Base-by-base conservation (phyloP, 2,113 vertebrate species). In the Hiodon alosoides region DNA sequence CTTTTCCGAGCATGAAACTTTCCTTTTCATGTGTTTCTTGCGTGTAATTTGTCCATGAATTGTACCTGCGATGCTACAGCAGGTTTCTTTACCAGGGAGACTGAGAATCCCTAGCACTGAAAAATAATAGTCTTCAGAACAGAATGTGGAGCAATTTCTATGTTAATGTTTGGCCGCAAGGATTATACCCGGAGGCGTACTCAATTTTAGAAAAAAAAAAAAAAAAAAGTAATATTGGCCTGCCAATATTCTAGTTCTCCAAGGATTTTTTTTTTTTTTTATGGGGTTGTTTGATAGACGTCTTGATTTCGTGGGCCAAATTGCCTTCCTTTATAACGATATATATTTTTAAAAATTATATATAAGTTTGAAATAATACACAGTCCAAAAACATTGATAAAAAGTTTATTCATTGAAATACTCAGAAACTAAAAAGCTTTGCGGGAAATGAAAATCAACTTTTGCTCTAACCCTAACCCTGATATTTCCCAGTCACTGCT, bases 121-220 rank as follows among this genome's bases (percentile, higher is more conserved):
- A 78, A 87, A 77, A 78, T 79, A 75, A 82, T 80, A 80, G 17
- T 55, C 66, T 79, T 81, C 75, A 69, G 17, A 66, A 74, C 53
- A 57, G 59, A 81, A 80, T 13, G 59, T 48, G 14, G 71, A 53
- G 50, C 77, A 72, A 77, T 87, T 83, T 83, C 82, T 84, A 79
- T 80, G 83, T 84, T 83, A 72, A 72, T 7, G 8, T 66, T 72
- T 80, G 74, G 66, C 79, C 79, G 69, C 8, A 57, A 81, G 51
- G 75, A 66, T 72, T 61, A 46, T 60, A 64, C 76, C 73, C 73
- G 4, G 73, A 80, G 78, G 77, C 77, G 76, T 72, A 77, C 72
- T 81, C 76, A 68, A 77, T 80, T 77, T 68, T 48, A 81, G 77
- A 65, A 67, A 82, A 86, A 83, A 86, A 68, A 80, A 78, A 84